Evolutionary conservation across 1,140 invertebrate genomes (phyloP), one percentile per base, ranked within the genome.

Genomic region (Alviniconcha marisindica): DNA sequence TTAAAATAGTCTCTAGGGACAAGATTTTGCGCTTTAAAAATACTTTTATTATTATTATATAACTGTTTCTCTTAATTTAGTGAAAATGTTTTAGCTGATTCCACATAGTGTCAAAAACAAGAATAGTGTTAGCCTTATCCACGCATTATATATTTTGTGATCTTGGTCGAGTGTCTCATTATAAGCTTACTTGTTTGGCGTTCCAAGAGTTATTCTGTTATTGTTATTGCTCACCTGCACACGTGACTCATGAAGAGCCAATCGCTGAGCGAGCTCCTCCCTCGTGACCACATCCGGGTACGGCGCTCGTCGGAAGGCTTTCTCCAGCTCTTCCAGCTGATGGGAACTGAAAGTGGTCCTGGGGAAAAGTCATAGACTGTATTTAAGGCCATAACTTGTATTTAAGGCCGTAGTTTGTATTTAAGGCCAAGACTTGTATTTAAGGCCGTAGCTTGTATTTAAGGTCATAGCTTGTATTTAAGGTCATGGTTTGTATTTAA

Each of bases 201-300:
- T n/a, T n/a, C n/a, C n/a, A n/a, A n/a, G n/a, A n/a, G n/a, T n/a
- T n/a, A n/a, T n/a, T n/a, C n/a, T n/a, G n/a, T n/a, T n/a, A n/a
- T n/a, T n/a, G n/a, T n/a, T n/a, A n/a, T 18, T 48, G 10, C 79
- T 98, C 69, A 98, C 97, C 89, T 99, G 98, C 1, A 99, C 98
- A 83, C 98, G 94, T 18, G 97, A 98, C 93, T 99, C 98, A 85
- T 96, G 97, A 0, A 99, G 94, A 86, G 96, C 96, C 7, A 99
- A 93, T 91, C 97, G 97, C 24, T 98, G 93, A 14, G 98, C 98
- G 31, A 99, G 92, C 92, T 99, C 97, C 92, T 99, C 98, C 60
- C 98, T 93, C 0, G 97, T 98, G 89, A 99, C 99, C 0, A 99
- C 98, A 92, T 99, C 98, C 0, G 98, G 98, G 92, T 99, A 99